These are phyloP conservation scores for Raja brachyura DNA, from an alignment of 2,113 vertebrate genomes.

Conservation along the genomic window DNA sequence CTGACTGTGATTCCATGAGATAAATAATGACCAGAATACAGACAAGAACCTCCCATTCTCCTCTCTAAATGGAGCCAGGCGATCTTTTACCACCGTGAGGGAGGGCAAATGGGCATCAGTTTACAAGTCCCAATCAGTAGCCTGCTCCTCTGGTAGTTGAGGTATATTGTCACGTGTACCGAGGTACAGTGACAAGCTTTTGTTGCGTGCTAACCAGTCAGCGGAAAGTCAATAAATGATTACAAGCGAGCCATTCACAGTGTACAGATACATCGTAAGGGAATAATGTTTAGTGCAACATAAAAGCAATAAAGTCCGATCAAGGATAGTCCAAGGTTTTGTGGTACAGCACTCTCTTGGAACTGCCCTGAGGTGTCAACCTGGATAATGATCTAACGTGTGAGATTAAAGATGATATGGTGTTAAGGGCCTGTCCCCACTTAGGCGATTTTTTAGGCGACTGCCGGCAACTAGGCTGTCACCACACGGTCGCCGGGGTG, in stretches of 20 bases:
- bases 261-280: too few species aligned
- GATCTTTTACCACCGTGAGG: not conserved
- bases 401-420: not conserved
- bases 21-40: not conserved
- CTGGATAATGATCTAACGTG: not conserved
- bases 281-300: too few species aligned
- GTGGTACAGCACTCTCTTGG: not conserved
- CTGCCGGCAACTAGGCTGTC: too few species aligned
- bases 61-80: not conserved
- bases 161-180: too few species aligned
- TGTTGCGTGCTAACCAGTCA: too few species aligned
- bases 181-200: too few species aligned
- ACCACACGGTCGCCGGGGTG: too few species aligned
- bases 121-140: not conserved
- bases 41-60: not conserved
- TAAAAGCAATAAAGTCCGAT: too few species aligned
- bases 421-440: too few species aligned
- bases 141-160: not conserved
- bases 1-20: not conserved
- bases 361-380: not conserved
- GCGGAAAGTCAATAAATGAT: too few species aligned
- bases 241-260: too few species aligned
- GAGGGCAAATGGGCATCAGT: not conserved
- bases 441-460: too few species aligned
- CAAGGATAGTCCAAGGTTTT: not conserved